Evolutionary conservation across 2,113 vertebrate genomes (phyloP).

Genomic region (Cephalopterus ornatus): DNA sequence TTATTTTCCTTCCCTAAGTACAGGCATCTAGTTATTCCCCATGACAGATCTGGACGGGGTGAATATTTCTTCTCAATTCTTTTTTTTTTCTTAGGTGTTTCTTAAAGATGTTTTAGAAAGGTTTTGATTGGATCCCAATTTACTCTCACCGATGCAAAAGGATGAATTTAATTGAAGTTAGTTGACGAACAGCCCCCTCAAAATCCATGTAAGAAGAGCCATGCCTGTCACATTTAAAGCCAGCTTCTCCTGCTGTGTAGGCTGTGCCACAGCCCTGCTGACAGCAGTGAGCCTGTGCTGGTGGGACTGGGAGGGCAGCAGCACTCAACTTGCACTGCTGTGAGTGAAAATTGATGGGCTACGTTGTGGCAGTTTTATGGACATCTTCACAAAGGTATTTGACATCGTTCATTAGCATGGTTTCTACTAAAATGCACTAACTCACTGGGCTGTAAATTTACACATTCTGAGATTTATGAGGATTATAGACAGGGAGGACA

Average conservation of each 20-base stretch:
- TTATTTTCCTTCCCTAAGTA: background rate
- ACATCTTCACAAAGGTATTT: slow-evolving; percentile 27
- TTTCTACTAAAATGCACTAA: slow-evolving; percentile 18
- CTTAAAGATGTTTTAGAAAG: background rate
- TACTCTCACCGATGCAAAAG: background rate
- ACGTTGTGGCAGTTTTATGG: background rate
- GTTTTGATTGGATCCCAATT: background rate
- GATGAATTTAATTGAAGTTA: background rate
- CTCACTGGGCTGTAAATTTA: background rate
- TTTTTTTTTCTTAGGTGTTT: background rate
- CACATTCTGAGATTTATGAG: background rate
- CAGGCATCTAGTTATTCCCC: background rate
- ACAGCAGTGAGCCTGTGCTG: background rate
- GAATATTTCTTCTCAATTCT: background rate
- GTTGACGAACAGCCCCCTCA: background rate
- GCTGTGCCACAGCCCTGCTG: background rate
- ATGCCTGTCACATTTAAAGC: fast-evolving
- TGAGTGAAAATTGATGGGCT: background rate
- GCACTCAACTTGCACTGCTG: background rate
- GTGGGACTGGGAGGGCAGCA: background rate
- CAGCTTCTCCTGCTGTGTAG: background rate
- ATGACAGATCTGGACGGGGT: background rate
- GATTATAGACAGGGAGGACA: background rate
- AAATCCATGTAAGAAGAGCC: background rate
- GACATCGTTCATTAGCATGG: background rate